Base-by-base conservation (phyloP, 2,113 vertebrate species). In the Diphyllodes magnificus region DNA sequence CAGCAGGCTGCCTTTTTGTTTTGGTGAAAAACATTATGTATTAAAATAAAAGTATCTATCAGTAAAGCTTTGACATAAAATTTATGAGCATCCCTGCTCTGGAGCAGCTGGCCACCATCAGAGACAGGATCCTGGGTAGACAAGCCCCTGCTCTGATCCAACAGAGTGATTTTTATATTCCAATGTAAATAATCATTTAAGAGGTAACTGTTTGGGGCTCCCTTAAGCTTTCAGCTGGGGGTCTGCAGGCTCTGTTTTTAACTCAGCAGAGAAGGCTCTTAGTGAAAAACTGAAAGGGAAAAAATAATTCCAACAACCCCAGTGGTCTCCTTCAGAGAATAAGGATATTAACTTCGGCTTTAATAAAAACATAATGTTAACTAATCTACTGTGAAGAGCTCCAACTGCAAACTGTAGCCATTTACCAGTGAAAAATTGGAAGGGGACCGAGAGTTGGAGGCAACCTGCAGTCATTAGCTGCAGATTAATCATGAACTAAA, bases 321-420 rank as follows among this genome's bases (percentile, higher is more conserved):
- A 95, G 88, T 86, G 94, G 94, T 88, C 92, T 95, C 94, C 91
- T 97, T 96, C 54, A 50, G 94, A 93, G 93, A 97, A 95, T 88
- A 95, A 92, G 93, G 91, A 94, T 95, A 97, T 96, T 97, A 94
- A 96, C 90, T 96, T 96, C 3, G 0, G 83, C 84, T 96, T 97
- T 96, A 97, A 97, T 97, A 96, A 96, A 97, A 97, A 95, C 94
- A 94, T 90, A 92, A 89, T 81, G 93, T 94, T 97, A 94, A 96
- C 95, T 97, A 97, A 97, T 97, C 95, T 95, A 90, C 95, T 97
- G 95, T 96, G 95, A 94, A 96, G 96, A 94, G 86, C 87, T 86
- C 94, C 82, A 72, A 57, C 77, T 80, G 82, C 90, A 94, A 95
- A 92, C 82, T 8, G 40, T 20, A 90, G 78, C 27, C 35, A 88